Base-by-base conservation (phyloP, 2,797 vertebrate genomes). In the Gallinago stenura region DNA sequence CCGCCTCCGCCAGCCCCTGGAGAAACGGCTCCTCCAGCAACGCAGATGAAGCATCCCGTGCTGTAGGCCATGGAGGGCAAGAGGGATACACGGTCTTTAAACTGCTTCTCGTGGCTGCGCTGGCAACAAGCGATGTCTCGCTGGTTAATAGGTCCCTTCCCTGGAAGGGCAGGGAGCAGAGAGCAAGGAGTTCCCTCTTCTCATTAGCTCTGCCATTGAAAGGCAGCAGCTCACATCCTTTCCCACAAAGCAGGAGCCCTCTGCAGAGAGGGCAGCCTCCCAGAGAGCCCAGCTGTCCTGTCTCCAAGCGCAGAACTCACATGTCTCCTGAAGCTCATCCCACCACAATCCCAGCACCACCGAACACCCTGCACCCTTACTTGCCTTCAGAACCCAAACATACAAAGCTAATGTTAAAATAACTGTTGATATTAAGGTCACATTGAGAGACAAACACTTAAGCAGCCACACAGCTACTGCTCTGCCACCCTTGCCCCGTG, bases 121-220 rank as follows among this genome's bases (percentile, higher is more conserved):
- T 31, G 14, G 81, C 62, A 25, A 25, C 39, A 18, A 21, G 76
- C 1, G 5, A 53, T 11, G 10, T 8, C 62, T 51, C 46, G 4
- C 22, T 1, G 2, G 26, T 0, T 39, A 54, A 10, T 0, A 2
- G 8, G 5, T 15, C 26, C 37, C 25, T 76, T 13, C 50, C 0
- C 0, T 10, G 45, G 64, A 61, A 24, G 58, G 45, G 21, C 66
- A 64, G 2, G 8, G 75, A 84, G 85, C 1, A 0, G 69, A 73
- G 41, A 82, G 71, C 21, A 12, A 64, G 68, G 18, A 46, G 51
- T 3, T 76, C 48, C 37, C 70, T 33, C 58, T 64, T 17, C 0
- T 0, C 10, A 18, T 10, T 3, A 89, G 56, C 48, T 68, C 46
- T 24, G 8, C 65, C 28, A 4, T 21, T 1, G 21, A 19, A 57